phyloP scores from a whole-genome alignment of 2,888 invertebrate genomes.

The Chaitophorus viminalis region DNA sequence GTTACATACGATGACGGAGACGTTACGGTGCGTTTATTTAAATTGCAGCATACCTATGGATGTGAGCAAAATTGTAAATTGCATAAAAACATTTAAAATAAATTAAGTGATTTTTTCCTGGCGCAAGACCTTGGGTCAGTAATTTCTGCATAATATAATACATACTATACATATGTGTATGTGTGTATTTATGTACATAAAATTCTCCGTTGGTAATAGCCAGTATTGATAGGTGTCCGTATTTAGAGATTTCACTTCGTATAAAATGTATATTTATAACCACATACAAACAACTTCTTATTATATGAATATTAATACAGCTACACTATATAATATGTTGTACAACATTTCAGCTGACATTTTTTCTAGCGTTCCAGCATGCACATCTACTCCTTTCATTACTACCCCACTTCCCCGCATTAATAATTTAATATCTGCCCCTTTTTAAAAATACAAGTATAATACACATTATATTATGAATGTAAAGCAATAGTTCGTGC shows the following conservation, averaged over 20 bases:
- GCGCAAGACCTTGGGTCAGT: neutral
- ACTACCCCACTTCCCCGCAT: neutral
- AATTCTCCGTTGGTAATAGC: neutral
- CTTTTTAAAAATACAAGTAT: neutral
- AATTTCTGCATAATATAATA: neutral
- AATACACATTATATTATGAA: no score
- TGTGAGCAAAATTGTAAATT: neutral
- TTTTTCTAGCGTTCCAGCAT: neutral
- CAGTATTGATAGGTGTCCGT: neutral
- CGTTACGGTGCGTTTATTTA: neutral
- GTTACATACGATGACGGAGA: constrained; percentile 4
- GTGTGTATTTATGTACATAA: no score
- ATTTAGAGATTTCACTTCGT: neutral
- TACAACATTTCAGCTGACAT: constrained; percentile 15
- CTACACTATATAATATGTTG: neutral
- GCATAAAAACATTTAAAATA: neutral
- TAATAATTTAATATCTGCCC: constrained; percentile 36
- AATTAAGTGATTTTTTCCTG: neutral
- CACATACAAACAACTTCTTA: neutral
- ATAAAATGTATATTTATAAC: neutral
- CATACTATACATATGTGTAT: neutral
- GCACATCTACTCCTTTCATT: constrained; percentile 1
- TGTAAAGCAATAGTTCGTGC: constrained; percentile 8
- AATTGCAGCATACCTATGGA: neutral
- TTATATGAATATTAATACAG: neutral